phyloP scores from a whole-genome alignment of 53 echinoderm and acorn worm species.

The Mesocentrotus franciscanus region DNA sequence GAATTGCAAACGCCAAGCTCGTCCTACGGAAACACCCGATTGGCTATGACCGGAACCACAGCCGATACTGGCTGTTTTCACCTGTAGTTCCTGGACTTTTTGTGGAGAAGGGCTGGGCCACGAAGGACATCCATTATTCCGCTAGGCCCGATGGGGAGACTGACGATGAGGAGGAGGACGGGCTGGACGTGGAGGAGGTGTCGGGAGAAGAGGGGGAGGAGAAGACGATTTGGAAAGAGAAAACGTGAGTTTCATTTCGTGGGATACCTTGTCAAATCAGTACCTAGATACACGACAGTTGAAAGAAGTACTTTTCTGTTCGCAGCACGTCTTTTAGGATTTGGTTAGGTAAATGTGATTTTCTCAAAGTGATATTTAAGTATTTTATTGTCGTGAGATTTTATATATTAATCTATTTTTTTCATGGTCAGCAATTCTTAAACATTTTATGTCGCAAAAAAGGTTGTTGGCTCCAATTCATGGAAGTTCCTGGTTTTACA shows the following conservation, averaged over 20 bases:
- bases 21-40: conserved; percentile 80
- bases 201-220: conserved; percentile 27
- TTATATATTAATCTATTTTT: too few relatives aligned
- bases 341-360: too few relatives aligned
- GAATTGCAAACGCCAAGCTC: conserved; percentile 82
- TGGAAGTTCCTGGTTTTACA: too few relatives aligned
- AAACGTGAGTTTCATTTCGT: conserved; percentile 58
- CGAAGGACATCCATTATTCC: conserved; percentile 73
- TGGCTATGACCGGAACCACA: conserved; percentile 90
- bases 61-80: conserved; percentile 93
- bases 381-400: neutral
- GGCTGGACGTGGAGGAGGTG: neutral
- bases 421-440: too few relatives aligned
- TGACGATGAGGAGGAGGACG: conserved; percentile 59
- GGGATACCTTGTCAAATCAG: too few relatives aligned
- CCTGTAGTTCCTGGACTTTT: conserved; percentile 86
- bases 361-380: too few relatives aligned
- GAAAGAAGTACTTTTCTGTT: too few relatives aligned
- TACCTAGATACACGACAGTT: too few relatives aligned
- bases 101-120: conserved; percentile 95
- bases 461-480: too few relatives aligned
- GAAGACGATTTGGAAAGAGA: conserved; percentile 41
- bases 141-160: conserved; percentile 17
- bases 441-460: too few relatives aligned
- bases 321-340: too few relatives aligned